Evolutionary conservation across 2,113 vertebrate species (phyloP).

Genomic region (Callipepla californica): DNA sequence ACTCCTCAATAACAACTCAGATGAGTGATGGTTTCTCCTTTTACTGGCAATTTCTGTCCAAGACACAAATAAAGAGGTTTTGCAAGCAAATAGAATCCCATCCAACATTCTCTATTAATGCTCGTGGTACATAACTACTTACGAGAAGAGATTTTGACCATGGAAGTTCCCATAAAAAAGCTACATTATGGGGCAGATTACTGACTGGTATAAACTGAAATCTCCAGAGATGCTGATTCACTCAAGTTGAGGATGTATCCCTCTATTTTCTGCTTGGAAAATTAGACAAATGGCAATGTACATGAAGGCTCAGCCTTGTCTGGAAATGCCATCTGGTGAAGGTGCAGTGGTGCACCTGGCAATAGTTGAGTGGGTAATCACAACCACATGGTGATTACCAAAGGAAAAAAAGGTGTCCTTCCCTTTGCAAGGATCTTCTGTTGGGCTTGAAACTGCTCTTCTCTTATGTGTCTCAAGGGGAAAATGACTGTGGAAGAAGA

Average conservation of each 20-base stretch:
- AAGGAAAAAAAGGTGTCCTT: neutral
- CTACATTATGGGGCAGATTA: neutral
- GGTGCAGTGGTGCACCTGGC: neutral
- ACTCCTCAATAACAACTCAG: neutral
- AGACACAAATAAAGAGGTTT: neutral
- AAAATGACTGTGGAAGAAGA: neutral
- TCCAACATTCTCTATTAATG: neutral
- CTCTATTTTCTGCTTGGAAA: constrained; percentile 25
- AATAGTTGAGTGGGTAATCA: neutral
- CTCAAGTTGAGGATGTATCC: neutral
- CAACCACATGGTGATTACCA: neutral
- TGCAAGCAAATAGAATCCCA: neutral
- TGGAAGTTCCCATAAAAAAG: neutral
- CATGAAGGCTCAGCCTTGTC: neutral
- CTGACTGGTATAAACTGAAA: neutral
- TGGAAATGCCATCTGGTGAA: constrained; percentile 33
- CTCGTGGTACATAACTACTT: neutral
- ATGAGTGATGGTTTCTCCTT: fast-evolving
- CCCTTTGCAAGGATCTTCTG: neutral
- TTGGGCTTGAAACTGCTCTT: neutral
- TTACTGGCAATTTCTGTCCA: neutral
- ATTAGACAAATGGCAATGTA: fast-evolving
- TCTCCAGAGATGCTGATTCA: constrained; percentile 30
- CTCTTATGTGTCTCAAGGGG: neutral
- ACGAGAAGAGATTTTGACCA: neutral